Conservation (phyloP, 2,113 vertebrate genomes). For the Stigmatopora argus region DNA sequence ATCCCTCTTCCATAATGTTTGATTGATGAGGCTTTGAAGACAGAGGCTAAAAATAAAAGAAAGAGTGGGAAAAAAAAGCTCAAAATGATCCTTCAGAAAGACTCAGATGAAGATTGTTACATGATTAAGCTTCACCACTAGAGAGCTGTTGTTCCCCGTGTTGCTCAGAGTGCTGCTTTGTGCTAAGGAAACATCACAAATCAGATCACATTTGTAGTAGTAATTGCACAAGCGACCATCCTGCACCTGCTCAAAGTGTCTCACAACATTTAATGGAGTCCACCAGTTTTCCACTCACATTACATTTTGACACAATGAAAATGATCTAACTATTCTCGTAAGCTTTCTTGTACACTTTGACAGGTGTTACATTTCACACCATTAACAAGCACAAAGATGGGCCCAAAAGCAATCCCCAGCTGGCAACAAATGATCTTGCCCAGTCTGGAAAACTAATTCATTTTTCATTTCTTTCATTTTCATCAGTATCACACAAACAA, state of each 20-base stretch:
- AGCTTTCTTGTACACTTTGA: slow-evolving; percentile 50
- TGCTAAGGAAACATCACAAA: background rate
- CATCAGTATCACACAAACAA: background rate
- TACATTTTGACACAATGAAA: slow-evolving; percentile 60
- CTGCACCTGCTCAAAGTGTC: slow-evolving; percentile 17
- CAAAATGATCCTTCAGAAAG: slow-evolving; percentile 37
- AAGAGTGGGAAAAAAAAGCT: slow-evolving; percentile 36
- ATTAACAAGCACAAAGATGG: slow-evolving; percentile 64
- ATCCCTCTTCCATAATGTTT: slow-evolving; percentile 48
- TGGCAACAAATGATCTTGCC: slow-evolving; percentile 65
- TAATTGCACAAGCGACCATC: slow-evolving; percentile 5
- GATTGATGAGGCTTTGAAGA: slow-evolving; percentile 49
- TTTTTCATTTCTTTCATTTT: slow-evolving; percentile 11
- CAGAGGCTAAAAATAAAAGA: slow-evolving; percentile 50
- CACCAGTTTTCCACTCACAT: slow-evolving; percentile 43
- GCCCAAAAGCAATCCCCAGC: slow-evolving; percentile 60
- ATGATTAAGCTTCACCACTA: slow-evolving; percentile 30
- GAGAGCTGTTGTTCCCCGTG: slow-evolving; percentile 25
- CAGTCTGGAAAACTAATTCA: slow-evolving; percentile 40
- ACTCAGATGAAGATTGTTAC: slow-evolving; percentile 34
- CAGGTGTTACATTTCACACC: slow-evolving; percentile 68
- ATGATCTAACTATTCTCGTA: slow-evolving; percentile 62
- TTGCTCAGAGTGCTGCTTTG: slow-evolving; percentile 24
- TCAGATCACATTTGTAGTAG: slow-evolving; percentile 9
- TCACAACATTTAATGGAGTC: slow-evolving; percentile 42